These are phyloP conservation scores for Synchiropus splendidus DNA, from an alignment of 2,113 vertebrate genomes.

Conservation along the genomic window DNA sequence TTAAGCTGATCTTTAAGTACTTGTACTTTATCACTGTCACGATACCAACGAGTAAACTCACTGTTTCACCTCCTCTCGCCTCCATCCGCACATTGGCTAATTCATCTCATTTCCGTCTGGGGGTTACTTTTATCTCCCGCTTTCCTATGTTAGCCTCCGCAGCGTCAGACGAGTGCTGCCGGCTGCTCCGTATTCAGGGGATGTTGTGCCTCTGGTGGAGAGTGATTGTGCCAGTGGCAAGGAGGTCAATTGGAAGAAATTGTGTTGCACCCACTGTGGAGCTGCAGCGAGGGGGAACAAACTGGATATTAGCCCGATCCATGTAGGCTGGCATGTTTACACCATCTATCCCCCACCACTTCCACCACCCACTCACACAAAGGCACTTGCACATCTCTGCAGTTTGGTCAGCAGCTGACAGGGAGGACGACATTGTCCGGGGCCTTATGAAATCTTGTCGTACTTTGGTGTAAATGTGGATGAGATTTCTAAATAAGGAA, in stretches of 20 bases:
- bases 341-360: conserved; percentile 28
- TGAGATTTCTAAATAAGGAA: not conserved
- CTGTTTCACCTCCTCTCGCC: conserved; percentile 46
- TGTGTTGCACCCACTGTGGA: conserved; percentile 63
- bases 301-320: conserved; percentile 68
- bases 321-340: conserved; percentile 66
- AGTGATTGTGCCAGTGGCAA: conserved; percentile 65
- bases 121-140: conserved; percentile 35
- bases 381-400: conserved; percentile 17
- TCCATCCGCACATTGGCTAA: conserved; percentile 48
- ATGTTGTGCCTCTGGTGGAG: conserved; percentile 56
- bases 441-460: conserved; percentile 9
- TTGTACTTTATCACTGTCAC: conserved; percentile 65
- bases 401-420: conserved; percentile 14
- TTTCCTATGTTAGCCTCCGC: conserved; percentile 28
- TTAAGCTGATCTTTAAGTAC: conserved; percentile 58
- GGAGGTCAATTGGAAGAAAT: conserved; percentile 73
- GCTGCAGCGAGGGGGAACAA: conserved; percentile 62
- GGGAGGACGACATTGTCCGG: conserved; percentile 1
- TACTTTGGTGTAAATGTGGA: conserved; percentile 9
- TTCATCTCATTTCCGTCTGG: conserved; percentile 60
- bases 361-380: conserved; percentile 12
- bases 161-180: conserved; percentile 14
- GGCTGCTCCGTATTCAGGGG: conserved; percentile 59
- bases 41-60: conserved; percentile 48